Base-by-base conservation (phyloP, 2,888 invertebrate genomes). In the Perdita meconis region DNA sequence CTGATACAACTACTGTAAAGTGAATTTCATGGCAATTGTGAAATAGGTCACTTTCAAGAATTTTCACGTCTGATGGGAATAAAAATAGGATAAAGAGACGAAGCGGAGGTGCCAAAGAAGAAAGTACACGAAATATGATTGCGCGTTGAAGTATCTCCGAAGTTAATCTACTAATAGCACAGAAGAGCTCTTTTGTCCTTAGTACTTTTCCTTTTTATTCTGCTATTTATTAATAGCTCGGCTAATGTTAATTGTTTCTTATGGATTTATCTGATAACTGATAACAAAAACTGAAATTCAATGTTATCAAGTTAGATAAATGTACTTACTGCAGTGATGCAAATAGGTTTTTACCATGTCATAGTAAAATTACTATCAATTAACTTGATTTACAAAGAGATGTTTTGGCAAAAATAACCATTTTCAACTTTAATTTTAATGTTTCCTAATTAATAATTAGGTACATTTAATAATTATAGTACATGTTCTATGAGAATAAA, bases 41-140 rank as follows among this genome's bases (percentile, higher is more conserved):
- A 80, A 80, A 68, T 77, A 34, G 77, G 69, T 53, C 72, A 44
- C 66, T 67, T 60, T 47, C 30, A 60, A 42, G 72, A 60, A 73
- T 24, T n/a, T 13, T 38, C 22, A 44, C 13, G 42, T 38, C 40
- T 55, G 56, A 70, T 56, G 56, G 56, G n/a, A 50, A 56, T 50
- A 16, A 26, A 51, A 72, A 60, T 72, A 56, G 50, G 68, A 34
- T 34, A 34, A 30, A 12, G 42, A 36, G n/a, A 24, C 16, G 24
- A 40, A 16, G 6, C 8, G 13, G 22, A 30, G 36, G 19, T 26
- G 26, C n/a, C 5, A 6, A 5, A 6, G 44, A 34, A 56, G 24
- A 8, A 36, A n/a, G 24, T 24, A 16, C 8, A 12, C 44, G 65
- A 57, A 50, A 57, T 57, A 57, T 57, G 66, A 47, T 47, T 50